phyloP scores from a whole-genome alignment of 2,888 invertebrate genomes.

The Strigamia crassipes region DNA sequence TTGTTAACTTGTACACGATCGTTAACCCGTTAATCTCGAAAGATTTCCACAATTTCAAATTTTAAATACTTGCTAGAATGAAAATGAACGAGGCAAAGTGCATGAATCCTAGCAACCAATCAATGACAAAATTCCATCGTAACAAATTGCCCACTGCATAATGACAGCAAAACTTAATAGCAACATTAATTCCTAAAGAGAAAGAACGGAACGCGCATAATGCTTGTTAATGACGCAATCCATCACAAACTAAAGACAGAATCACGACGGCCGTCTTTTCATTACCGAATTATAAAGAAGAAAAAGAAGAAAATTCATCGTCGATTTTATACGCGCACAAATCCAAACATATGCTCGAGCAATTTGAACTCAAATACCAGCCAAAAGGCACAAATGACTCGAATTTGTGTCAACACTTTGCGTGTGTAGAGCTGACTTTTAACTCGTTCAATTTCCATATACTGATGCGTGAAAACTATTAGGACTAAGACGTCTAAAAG shows the following conservation, averaged over 20 bases:
- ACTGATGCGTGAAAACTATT: not conserved
- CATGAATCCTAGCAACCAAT: slow-evolving; percentile 4
- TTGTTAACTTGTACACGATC: not conserved
- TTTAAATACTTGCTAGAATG: not conserved
- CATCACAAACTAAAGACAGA: slow-evolving; percentile 6
- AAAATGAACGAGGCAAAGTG: slow-evolving; percentile 11
- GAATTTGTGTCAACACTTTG: not conserved
- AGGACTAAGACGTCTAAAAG: not conserved
- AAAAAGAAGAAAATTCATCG: not conserved
- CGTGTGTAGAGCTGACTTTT: not conserved
- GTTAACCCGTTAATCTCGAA: not conserved
- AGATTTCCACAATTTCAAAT: not conserved
- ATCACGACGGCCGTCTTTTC: slow-evolving; percentile 6
- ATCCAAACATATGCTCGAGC: not conserved
- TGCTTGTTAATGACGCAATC: slow-evolving; percentile 20
- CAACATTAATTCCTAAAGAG: slow-evolving; percentile 31
- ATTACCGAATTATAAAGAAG: not conserved
- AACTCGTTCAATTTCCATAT: not conserved
- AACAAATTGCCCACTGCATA: slow-evolving; percentile 14
- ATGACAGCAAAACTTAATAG: slow-evolving; percentile 12
- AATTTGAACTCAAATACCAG: no score
- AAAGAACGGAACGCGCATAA: not conserved
- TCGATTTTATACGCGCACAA: not conserved
- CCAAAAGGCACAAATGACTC: not conserved
- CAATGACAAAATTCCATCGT: slow-evolving; percentile 27